Evolutionary conservation across 2,888 invertebrate genomes (phyloP), one percentile per base, ranked within the genome.

Genomic region (Oconnorella tubifera): DNA sequence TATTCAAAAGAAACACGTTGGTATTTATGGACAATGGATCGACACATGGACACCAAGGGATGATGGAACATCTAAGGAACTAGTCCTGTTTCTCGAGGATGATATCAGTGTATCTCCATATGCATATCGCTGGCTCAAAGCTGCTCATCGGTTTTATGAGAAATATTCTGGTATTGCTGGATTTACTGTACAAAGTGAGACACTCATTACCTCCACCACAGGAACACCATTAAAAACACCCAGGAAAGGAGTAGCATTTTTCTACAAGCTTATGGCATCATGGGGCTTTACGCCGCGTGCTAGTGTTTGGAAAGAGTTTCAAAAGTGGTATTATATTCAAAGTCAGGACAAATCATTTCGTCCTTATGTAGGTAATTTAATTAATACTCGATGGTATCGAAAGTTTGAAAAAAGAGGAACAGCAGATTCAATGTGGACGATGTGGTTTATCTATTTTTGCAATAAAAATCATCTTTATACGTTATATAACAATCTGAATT

Each of bases 11-110:
- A 28, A 49, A 3, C 72, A 74, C 56, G 73, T 67, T 1, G 74
- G 74, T 6, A 62, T 74, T 27, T 58, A 65, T 33, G 74, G 73
- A 1, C 73, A 74, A 60, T 74, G 74, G 74, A 59, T 73, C 6
- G 58, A 68, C 3, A 75, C 76, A 0, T 78, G 78, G 78, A 63
- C 70, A 19, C 68, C 68, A 1, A 32, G 2, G 6, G 50, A 19
- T n/a, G 6, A 2, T 62, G 14, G 23, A 27, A 51, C 53, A 69
- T 66, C 23, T 65, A 72, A 3, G 25, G 77, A 78, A 66, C 72
- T 76, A 14, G 77, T 72, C 1, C 66, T 78, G 1, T 70, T 78
- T 31, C 57, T 78, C 1, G 78, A 78, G 58, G 78, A 78, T 58
- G 78, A 78, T 61, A 53, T 75, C 23, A 71, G 73, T n/a, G 70